These are phyloP conservation scores for Halichoeres trimaculatus DNA, from an alignment of 2,113 vertebrate species.

Conservation along the genomic window DNA sequence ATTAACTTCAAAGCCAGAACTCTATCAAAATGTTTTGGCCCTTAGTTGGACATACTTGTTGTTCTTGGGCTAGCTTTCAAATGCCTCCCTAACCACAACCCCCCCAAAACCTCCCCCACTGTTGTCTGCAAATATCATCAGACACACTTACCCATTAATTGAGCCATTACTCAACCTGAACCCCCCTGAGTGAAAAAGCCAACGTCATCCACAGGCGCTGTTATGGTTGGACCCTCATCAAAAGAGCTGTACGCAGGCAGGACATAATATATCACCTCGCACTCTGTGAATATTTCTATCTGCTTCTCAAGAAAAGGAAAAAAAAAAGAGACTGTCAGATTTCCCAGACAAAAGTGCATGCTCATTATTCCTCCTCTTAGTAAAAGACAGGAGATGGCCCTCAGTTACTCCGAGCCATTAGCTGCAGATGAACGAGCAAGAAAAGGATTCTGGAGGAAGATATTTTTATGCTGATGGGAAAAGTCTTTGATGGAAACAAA, in stretches of 20 bases:
- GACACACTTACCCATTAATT: slow-evolving; percentile 67
- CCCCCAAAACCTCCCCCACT: not conserved
- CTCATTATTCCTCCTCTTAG: slow-evolving; percentile 60
- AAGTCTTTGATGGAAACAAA: slow-evolving; percentile 36
- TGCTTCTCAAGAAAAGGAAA: slow-evolving; percentile 26
- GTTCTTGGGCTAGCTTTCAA: slow-evolving; percentile 59
- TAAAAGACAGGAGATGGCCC: slow-evolving; percentile 51
- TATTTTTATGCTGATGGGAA: slow-evolving; percentile 41
- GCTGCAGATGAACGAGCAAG: slow-evolving; percentile 44
- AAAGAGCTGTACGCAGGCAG: slow-evolving; percentile 55
- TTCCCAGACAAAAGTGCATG: slow-evolving; percentile 46
- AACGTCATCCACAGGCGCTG: slow-evolving; percentile 64
- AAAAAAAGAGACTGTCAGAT: slow-evolving; percentile 24
- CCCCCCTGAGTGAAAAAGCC: slow-evolving; percentile 47
- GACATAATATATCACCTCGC: slow-evolving; percentile 61
- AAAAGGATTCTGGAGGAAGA: slow-evolving; percentile 26
- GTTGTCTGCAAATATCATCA: slow-evolving; percentile 66
- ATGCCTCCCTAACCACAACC: slow-evolving; percentile 48
- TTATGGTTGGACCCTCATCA: slow-evolving; percentile 74
- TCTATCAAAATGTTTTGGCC: slow-evolving; percentile 47
- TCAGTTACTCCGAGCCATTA: slow-evolving; percentile 57
- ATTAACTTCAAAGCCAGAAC: slow-evolving; percentile 17
- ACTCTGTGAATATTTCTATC: slow-evolving; percentile 48
- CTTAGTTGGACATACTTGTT: slow-evolving; percentile 51
- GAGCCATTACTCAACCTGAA: slow-evolving; percentile 62